phyloP scores from a whole-genome alignment of 2,888 invertebrate species.

The Strigamia crassipes region DNA sequence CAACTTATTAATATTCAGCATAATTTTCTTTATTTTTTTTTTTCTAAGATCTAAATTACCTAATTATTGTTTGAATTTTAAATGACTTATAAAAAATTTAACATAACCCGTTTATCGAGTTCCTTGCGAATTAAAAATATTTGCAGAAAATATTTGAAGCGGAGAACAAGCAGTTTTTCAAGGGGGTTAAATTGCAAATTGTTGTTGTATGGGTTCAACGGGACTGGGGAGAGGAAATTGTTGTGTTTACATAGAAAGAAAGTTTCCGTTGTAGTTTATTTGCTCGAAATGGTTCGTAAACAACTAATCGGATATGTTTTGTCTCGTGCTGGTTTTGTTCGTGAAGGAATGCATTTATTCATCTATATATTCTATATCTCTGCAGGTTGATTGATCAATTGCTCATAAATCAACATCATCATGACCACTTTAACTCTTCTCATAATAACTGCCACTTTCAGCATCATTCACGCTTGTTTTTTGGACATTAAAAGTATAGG shows the following conservation, averaged over 20 bases:
- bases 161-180: background rate
- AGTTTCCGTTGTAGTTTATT: conserved; percentile 27
- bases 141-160: background rate
- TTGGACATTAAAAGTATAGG: conserved; percentile 27
- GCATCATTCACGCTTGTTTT: conserved; percentile 24
- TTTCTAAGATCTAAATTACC: background rate
- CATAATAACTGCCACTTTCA: conserved; percentile 13
- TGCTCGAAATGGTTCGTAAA: conserved; percentile 36
- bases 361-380: background rate
- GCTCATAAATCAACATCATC: background rate
- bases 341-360: background rate
- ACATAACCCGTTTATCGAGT: conserved; percentile 2
- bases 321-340: background rate
- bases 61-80: background rate
- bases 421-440: background rate
- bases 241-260: conserved; percentile 6
- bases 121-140: background rate
- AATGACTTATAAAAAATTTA: conserved; percentile 17
- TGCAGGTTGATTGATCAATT: background rate
- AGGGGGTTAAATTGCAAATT: background rate
- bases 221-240: conserved; percentile 33
- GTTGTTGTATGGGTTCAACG: conserved; percentile 10
- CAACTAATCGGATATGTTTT: background rate
- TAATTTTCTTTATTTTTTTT: too few species aligned
- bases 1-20: too few species aligned